Evolutionary conservation across 92 coral and sea anemone species (phyloP), one percentile per base, ranked within the genome.

Genomic region (Virgularia gustaviana): DNA sequence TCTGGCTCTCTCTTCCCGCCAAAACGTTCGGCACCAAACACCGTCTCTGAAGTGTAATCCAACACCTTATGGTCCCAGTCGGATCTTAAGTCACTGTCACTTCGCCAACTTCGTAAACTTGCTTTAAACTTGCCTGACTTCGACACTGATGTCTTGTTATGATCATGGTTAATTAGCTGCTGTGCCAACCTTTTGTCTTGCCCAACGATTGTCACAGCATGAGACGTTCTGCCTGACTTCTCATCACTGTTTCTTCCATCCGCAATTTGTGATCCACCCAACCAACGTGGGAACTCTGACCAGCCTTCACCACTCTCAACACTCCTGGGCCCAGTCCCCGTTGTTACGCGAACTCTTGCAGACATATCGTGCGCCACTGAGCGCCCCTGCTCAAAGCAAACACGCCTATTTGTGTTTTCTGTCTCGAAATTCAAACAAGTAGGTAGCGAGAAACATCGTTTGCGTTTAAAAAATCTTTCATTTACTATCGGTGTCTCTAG

Each of bases 1-100:
- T 22, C 12, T 23, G 32, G 41, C 16, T 65, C 56, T 43, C 72
- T 19, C 11, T 7, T 15, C 28, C 25, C 53, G 9, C 20, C 53
- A 7, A 38, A 31, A 1, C 18, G 36, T 36, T 67, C 59, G 22
- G 74, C 34, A 11, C 74, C 74, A 47, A 67, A 49, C 19, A 15
- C 42, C 32, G 51, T 27, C 6, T 45, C 74, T 6, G 74, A 44
- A 2, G 70, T 67, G 3, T 45, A 29, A 4, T 18, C 74, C 23
- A 67, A 31, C 4, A 67, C 53, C 42, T 67, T 67, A 42, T 47
- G 59, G 10, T 67, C 74, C 74, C 74, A 67, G 33, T 67, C 74
- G 3, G 10, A 33, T 47, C 74, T 44, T n/a, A 30, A n/a, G 9
- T 67, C 58, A 28, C 45, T 22, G 24, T n/a, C 34, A 30, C 52